A percentile compares a stretch with the other conserved stretches of the same genome.
phyloP scores from a whole-genome alignment of 2,797 vertebrate genomes.

The Macroramphosus scolopax region DNA sequence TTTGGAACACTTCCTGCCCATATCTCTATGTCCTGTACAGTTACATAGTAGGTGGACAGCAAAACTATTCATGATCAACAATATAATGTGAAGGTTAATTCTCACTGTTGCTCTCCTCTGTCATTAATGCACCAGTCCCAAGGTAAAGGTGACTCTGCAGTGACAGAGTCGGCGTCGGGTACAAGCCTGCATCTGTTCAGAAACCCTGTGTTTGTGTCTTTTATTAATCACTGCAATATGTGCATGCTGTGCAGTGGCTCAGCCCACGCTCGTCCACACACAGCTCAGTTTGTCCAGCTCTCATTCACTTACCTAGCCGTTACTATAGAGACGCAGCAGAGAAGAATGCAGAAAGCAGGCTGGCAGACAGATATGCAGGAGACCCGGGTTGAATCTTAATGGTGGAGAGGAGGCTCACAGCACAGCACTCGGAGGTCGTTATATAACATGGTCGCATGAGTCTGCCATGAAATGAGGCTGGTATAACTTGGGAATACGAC shows the following conservation, averaged over 20 bases:
- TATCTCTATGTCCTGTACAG: no score
- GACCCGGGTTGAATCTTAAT: conserved; percentile 68
- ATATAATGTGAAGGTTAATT: no score
- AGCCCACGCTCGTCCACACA: conserved; percentile 55
- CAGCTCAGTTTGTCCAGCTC: conserved; percentile 58
- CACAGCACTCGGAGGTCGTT: conserved; percentile 33
- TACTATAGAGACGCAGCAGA: conserved; percentile 74
- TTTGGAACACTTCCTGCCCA: no score
- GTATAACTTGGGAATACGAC: background rate
- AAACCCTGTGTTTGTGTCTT: conserved; percentile 8
- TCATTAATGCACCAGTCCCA: no score
- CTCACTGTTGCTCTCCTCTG: no score
- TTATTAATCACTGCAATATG: conserved; percentile 29
- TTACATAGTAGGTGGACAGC: no score
- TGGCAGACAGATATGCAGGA: conserved; percentile 60
- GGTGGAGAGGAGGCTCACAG: conserved; percentile 39
- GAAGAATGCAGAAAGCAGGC: conserved; percentile 64
- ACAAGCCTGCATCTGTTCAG: no score
- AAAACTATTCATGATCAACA: no score
- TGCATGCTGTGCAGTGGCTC: conserved; percentile 45
- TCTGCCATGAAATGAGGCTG: conserved; percentile 18
- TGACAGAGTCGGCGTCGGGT: no score
- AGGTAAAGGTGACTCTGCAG: no score
- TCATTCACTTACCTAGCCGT: conserved; percentile 70
- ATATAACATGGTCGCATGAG: conserved; percentile 53